These are phyloP conservation scores for Gymnoscopelus microlampas DNA, from an alignment of 2,797 vertebrate genomes.

Conservation along the genomic window DNA sequence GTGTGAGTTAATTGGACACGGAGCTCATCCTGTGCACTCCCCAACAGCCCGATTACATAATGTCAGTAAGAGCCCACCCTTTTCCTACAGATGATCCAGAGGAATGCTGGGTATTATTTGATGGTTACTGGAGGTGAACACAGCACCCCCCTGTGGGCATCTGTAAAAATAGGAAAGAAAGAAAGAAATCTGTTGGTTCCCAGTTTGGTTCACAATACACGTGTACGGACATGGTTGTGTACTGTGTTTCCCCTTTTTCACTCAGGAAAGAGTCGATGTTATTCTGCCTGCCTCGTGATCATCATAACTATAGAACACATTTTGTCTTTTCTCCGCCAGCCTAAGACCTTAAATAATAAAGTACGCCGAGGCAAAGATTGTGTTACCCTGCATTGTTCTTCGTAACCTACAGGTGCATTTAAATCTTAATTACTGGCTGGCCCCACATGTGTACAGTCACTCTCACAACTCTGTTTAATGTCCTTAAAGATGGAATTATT, in stretches of 20 bases:
- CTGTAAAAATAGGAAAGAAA: neutral
- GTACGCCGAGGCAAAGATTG: no score
- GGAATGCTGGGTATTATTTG: neutral
- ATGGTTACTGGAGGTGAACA: slow-evolving; percentile 1
- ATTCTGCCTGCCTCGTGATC: no score
- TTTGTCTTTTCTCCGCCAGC: no score
- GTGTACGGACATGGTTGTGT: neutral
- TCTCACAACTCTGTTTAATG: neutral
- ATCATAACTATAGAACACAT: no score
- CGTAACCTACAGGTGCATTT: no score
- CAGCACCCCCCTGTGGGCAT: slow-evolving; percentile 49
- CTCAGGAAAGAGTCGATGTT: no score
- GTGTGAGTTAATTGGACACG: no score
- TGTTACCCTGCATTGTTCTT: no score
- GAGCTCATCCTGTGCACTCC: no score
- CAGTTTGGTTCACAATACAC: no score
- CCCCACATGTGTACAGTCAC: neutral
- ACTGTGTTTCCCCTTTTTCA: neutral
- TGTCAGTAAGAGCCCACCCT: neutral
- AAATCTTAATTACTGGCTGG: neutral
- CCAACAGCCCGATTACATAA: neutral
- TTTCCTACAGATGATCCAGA: neutral
- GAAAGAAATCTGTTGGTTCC: no score
- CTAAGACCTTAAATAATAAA: no score
- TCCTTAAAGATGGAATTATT: neutral